A percentile compares a stretch with the other conserved stretches of the same genome.
phyloP scores from a whole-genome alignment of 2,113 vertebrate genomes.

The Colistium nudipinnis region DNA sequence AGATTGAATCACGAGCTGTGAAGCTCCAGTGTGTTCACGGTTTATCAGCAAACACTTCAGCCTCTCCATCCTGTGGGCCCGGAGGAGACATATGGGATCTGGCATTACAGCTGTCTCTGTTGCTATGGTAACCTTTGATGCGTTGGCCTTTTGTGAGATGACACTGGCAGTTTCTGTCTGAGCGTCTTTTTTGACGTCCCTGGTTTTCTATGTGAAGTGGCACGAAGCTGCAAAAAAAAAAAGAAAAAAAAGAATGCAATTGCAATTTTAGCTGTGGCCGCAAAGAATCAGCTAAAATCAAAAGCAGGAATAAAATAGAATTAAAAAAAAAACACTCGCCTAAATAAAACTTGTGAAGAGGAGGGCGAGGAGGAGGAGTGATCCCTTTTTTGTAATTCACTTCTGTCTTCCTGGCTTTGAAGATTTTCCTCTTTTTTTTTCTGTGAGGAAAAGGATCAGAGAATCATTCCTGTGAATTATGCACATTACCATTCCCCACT shows the following conservation, averaged over 20 bases:
- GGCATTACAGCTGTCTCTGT: conserved; percentile 37
- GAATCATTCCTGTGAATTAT: conserved; percentile 66
- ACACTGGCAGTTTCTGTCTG: conserved; percentile 14
- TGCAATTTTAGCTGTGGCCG: background rate
- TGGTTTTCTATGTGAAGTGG: background rate
- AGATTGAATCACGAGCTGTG: conserved; percentile 34
- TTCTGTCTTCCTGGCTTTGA: conserved; percentile 58
- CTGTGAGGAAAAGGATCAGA: conserved; percentile 57
- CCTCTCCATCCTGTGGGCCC: conserved; percentile 30
- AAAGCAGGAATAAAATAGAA: conserved; percentile 2
- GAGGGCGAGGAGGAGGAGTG: background rate
- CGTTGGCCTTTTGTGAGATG: conserved; percentile 41
- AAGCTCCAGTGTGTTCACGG: conserved; percentile 23
- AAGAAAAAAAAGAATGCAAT: background rate
- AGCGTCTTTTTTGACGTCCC: background rate
- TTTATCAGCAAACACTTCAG: conserved; percentile 1
- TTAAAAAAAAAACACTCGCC: background rate
- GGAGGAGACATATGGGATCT: conserved; percentile 22
- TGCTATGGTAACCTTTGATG: conserved; percentile 58
- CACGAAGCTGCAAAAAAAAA: conserved; percentile 11
- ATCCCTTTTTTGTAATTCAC: conserved; percentile 14
- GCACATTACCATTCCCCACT: conserved; percentile 57
- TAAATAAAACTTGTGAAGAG: conserved; percentile 51
- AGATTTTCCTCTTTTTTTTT: conserved; percentile 42
- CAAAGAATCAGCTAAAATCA: conserved; percentile 2